Percentiles rank a stretch among this genome's conserved stretches.
Evolutionary conservation across 2,113 vertebrate species (phyloP).

Genomic region (Gallinago jamesoni): DNA sequence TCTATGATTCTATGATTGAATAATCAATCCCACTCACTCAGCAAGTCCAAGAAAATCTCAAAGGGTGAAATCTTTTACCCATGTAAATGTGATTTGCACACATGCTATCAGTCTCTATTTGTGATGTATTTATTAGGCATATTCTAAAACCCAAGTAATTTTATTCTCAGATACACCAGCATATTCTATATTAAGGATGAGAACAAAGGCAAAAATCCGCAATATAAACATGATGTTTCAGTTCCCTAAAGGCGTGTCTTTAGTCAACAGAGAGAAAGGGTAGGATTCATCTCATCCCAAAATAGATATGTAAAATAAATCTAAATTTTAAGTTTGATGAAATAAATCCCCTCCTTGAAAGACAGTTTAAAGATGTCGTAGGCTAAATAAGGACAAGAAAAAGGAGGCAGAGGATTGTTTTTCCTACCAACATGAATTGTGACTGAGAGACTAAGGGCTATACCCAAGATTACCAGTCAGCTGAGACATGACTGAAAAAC

Average conservation of each 20-base stretch:
- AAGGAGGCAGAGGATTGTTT: neutral
- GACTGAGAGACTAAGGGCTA: neutral
- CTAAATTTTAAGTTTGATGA: neutral
- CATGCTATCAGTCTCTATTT: neutral
- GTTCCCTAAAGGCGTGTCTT: neutral
- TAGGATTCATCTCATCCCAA: neutral
- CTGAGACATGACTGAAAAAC: neutral
- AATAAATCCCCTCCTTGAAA: neutral
- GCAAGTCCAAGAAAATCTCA: neutral
- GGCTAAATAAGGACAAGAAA: neutral
- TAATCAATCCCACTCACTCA: neutral
- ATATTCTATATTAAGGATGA: neutral
- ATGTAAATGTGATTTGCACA: neutral
- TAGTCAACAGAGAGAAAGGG: neutral
- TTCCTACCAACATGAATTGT: neutral
- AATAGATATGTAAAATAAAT: neutral
- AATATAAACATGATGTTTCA: neutral
- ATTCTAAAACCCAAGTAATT: neutral
- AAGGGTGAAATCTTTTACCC: neutral
- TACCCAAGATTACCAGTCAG: neutral
- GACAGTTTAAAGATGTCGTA: neutral
- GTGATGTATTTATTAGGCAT: neutral
- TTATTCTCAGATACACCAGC: neutral
- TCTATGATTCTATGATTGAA: neutral
- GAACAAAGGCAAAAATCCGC: neutral